These are phyloP conservation scores for Apodemia duryi DNA, from an alignment of 2,888 invertebrate genomes.

Conservation along the genomic window DNA sequence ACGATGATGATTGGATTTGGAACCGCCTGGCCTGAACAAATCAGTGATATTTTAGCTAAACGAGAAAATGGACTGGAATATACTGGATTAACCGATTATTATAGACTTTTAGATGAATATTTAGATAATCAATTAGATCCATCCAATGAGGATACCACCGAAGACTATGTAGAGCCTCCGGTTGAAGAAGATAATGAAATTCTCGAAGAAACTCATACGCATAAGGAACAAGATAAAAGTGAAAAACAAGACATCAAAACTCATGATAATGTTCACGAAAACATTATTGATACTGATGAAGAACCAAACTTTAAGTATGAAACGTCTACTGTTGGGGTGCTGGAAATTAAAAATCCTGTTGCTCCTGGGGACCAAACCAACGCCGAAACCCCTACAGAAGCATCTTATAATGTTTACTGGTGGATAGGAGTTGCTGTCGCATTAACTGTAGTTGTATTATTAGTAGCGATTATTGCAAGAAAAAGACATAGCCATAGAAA, in stretches of 20 bases:
- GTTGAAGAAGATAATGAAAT: slow-evolving; percentile 49
- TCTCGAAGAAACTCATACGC: slow-evolving; percentile 48
- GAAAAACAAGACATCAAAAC: slow-evolving; percentile 31
- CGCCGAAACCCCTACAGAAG: slow-evolving; percentile 51
- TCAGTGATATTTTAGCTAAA: slow-evolving; percentile 67
- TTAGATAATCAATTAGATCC: slow-evolving; percentile 71
- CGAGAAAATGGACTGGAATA: slow-evolving; percentile 70
- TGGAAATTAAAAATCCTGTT: slow-evolving; percentile 66
- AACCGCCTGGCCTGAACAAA: slow-evolving; percentile 66
- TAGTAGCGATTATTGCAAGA: slow-evolving; percentile 67
- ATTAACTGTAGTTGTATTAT: slow-evolving; percentile 55
- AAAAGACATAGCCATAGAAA: slow-evolving; percentile 74
- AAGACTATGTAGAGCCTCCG: slow-evolving; percentile 58
- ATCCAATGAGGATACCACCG: slow-evolving; percentile 39
- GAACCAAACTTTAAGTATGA: slow-evolving; percentile 54
- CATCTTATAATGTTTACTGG: slow-evolving; percentile 69
- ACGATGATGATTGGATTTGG: slow-evolving; percentile 69
- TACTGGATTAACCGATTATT: slow-evolving; percentile 75
- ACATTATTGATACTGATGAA: slow-evolving; percentile 56
- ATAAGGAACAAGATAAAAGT: slow-evolving; percentile 22
- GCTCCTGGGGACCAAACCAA: slow-evolving; percentile 50
- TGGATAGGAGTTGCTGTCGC: slow-evolving; percentile 74
- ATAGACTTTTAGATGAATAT: slow-evolving; percentile 75
- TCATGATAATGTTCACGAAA: slow-evolving; percentile 43
- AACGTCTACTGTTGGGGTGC: slow-evolving; percentile 67